Percentiles rank a stretch among this genome's conserved stretches.
Conservation (phyloP, 2,797 vertebrate species). For the Etheostoma nigrum region DNA sequence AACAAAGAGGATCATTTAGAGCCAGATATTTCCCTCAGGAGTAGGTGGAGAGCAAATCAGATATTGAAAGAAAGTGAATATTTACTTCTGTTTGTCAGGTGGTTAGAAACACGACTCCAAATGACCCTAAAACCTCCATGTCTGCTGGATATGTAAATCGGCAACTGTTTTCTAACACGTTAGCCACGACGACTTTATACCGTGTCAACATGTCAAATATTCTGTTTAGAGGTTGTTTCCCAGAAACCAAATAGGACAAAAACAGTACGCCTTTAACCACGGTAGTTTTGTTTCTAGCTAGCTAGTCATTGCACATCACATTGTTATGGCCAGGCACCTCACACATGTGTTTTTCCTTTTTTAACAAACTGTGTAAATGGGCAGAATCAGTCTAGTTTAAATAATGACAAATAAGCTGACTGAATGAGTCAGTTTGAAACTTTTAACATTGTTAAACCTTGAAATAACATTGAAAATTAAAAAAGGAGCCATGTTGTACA, state of each 20-base stretch:
- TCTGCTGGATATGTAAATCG: too few species aligned
- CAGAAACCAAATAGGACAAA: too few species aligned
- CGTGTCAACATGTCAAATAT: too few species aligned
- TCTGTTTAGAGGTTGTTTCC: too few species aligned
- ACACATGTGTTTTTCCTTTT: neutral
- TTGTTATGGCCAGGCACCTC: neutral
- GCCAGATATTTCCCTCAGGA: too few species aligned
- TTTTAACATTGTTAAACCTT: neutral
- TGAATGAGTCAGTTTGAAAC: neutral
- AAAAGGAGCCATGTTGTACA: neutral
- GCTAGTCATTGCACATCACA: neutral
- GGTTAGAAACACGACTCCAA: neutral
- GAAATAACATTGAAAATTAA: neutral
- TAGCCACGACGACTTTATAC: too few species aligned
- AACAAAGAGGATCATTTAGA: too few species aligned
- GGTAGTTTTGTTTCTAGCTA: neutral
- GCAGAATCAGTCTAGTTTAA: neutral
- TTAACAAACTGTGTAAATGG: neutral
- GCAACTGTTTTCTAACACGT: too few species aligned
- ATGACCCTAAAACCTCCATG: neutral
- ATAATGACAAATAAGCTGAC: neutral
- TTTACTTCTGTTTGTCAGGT: neutral
- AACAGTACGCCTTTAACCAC: too few species aligned
- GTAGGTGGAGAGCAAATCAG: too few species aligned
- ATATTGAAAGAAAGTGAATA: too few species aligned